These are phyloP conservation scores for Conomelus anceps DNA, from an alignment of 2,888 invertebrate genomes.

Conservation along the genomic window DNA sequence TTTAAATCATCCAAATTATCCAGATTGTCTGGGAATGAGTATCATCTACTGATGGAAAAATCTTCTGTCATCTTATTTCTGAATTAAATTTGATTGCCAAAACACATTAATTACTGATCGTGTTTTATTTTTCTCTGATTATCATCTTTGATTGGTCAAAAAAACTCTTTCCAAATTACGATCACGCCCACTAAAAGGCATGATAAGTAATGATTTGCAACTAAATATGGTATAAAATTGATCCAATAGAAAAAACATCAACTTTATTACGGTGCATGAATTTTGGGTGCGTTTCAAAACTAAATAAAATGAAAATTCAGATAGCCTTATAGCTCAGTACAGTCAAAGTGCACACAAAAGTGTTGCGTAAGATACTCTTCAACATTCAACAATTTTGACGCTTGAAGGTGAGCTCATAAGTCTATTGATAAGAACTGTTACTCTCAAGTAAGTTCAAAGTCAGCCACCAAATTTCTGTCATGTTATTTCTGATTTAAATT, in stretches of 20 bases:
- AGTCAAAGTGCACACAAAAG: background rate
- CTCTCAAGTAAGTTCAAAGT: background rate
- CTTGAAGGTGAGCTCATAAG: background rate
- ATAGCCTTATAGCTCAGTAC: background rate
- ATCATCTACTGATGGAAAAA: no score
- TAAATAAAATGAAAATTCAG: background rate
- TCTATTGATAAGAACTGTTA: background rate
- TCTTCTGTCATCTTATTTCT: no score
- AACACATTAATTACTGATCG: no score
- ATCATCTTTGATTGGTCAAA: no score
- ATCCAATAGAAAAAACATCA: background rate
- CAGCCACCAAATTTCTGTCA: background rate
- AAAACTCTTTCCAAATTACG: no score
- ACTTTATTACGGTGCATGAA: background rate
- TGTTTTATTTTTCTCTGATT: no score
- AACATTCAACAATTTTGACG: background rate
- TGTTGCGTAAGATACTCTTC: background rate
- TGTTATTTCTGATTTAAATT: background rate
- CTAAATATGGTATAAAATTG: no score
- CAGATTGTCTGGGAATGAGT: no score
- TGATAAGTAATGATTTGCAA: no score
- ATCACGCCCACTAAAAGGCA: no score
- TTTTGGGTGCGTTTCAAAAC: background rate
- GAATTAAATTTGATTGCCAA: no score
- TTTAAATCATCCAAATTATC: no score